Evolutionary conservation across 2,888 invertebrate genomes (phyloP).

Genomic region (Agonum fuliginosum): DNA sequence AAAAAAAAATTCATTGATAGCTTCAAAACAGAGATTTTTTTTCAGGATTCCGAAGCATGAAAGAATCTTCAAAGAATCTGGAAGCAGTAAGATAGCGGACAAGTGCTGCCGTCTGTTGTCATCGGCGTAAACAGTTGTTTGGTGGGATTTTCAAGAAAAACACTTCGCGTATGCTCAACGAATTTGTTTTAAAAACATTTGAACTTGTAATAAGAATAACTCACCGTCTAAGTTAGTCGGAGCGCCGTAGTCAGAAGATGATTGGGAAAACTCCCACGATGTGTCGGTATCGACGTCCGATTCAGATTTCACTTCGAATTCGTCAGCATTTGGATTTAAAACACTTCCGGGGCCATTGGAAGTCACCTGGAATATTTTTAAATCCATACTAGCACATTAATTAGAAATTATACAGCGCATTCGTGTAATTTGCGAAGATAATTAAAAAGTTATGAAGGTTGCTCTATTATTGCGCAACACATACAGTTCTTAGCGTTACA

Average conservation of each 20-base stretch:
- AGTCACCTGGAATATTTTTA: conserved; percentile 67
- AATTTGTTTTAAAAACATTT: conserved; percentile 20
- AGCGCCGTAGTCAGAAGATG: conserved; percentile 64
- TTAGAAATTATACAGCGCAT: conserved; percentile 10
- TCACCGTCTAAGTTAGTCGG: conserved; percentile 67
- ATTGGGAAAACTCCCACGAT: conserved; percentile 65
- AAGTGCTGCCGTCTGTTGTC: conserved; percentile 66
- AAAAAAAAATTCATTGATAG: too few species aligned
- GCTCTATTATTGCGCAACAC: conserved; percentile 52
- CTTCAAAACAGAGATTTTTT: too few species aligned
- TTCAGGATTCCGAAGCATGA: too few species aligned
- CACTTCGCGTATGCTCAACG: not conserved
- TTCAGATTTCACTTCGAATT: conserved; percentile 69
- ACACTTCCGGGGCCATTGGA: conserved; percentile 65
- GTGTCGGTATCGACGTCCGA: conserved; percentile 66
- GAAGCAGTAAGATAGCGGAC: conserved; percentile 68
- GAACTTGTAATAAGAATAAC: conserved; percentile 52
- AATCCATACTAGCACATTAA: conserved; percentile 28
- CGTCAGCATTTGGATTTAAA: conserved; percentile 70
- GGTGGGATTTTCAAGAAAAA: conserved; percentile 53
- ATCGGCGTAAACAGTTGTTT: conserved; percentile 35
- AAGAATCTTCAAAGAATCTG: too few species aligned
- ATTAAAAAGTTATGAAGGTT: conserved; percentile 58
- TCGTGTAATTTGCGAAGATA: conserved; percentile 53
- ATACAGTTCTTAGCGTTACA: conserved; percentile 51